phyloP scores from a whole-genome alignment of 2,888 invertebrate species.

The Limnephilus marmoratus region DNA sequence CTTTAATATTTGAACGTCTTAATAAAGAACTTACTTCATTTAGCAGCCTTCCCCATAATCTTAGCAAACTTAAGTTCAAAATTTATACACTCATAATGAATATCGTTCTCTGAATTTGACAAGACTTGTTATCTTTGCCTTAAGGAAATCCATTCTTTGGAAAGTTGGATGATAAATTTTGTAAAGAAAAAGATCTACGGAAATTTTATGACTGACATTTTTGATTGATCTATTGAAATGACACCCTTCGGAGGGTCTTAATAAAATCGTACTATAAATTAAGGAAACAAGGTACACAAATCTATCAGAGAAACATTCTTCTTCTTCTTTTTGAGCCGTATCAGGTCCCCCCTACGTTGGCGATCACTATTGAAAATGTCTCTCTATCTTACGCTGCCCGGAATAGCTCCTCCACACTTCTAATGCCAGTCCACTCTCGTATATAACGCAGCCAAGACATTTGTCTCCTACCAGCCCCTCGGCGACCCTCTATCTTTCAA shows the following conservation, averaged over 20 bases:
- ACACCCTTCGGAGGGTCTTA: background rate
- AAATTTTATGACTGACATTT: background rate
- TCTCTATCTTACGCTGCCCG: too few species aligned
- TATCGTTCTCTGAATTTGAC: background rate
- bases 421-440: too few species aligned
- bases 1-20: background rate
- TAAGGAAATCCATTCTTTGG: background rate
- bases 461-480: too few species aligned
- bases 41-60: background rate
- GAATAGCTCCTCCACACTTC: too few species aligned
- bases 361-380: too few species aligned
- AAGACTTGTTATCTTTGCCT: background rate
- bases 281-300: too few species aligned
- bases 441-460: too few species aligned
- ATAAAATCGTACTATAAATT: background rate
- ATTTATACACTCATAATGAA: background rate
- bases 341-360: too few species aligned
- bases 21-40: background rate
- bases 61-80: background rate
- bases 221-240: background rate
- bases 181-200: background rate
- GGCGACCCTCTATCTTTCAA: too few species aligned
- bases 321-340: too few species aligned
- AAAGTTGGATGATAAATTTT: background rate
- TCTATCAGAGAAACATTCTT: too few species aligned